A percentile compares a stretch with the other conserved stretches of the same genome.
Evolutionary conservation across 2,797 vertebrate species (phyloP).

Genomic region (Benthosema pterotum): DNA sequence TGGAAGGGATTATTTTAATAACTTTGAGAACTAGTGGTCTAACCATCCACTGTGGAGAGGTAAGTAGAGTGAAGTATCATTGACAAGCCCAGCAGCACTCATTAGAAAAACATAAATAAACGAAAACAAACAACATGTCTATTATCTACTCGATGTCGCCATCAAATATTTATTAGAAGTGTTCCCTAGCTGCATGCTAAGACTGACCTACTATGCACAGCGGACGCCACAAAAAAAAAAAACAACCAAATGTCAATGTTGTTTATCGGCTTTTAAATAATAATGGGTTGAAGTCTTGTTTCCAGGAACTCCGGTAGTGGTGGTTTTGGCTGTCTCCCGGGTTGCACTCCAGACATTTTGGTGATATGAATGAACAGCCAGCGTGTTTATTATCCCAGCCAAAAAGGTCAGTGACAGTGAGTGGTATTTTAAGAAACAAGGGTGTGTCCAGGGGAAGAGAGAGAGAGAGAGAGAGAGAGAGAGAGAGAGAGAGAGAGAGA

Average conservation of each 20-base stretch:
- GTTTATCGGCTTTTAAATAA: conserved; percentile 73
- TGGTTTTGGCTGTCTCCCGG: conserved; percentile 30
- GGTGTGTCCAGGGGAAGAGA: conserved; percentile 35
- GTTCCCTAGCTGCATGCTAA: too few relatives aligned
- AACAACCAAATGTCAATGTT: conserved; percentile 67
- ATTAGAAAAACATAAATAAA: too few relatives aligned
- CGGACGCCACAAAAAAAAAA: conserved; percentile 57
- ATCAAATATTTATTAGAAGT: too few relatives aligned
- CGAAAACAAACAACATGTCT: too few relatives aligned
- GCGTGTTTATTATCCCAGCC: conserved; percentile 36
- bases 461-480: conserved; percentile 44
- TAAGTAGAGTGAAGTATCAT: too few relatives aligned
- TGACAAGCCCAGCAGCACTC: too few relatives aligned
- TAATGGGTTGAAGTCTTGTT: conserved; percentile 50
- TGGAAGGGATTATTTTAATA: too few relatives aligned
- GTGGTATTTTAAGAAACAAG: conserved; percentile 61
- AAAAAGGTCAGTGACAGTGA: conserved; percentile 61
- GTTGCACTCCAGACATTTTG: conserved; percentile 47
- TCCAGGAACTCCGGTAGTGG: conserved; percentile 17
- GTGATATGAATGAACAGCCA: conserved; percentile 50
- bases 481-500: conserved; percentile 37
- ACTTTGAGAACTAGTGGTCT: too few relatives aligned
- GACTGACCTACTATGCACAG: too few relatives aligned
- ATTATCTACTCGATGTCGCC: too few relatives aligned
- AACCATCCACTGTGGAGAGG: too few relatives aligned